Base-by-base conservation (phyloP, 2,888 invertebrate genomes). In the Papilio demoleus region DNA sequence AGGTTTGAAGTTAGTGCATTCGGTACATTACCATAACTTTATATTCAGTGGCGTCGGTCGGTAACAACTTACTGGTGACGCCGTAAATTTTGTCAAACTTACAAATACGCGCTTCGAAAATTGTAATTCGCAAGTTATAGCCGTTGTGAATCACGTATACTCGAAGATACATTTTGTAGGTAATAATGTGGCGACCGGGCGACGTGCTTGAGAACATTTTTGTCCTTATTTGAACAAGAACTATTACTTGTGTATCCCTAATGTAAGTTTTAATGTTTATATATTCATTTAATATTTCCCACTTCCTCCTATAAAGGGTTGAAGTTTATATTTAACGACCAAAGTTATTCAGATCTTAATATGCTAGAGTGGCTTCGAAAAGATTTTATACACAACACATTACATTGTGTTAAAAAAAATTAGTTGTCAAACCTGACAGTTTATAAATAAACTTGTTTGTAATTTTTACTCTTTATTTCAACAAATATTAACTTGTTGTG, bases 1-100 rank as follows among this genome's bases (percentile, higher is more conserved):
- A 87, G 85, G 83, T 86, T 80, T 83, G 73, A 80, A 87, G 85
- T 87, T 85, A 78, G 79, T 86, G 85, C 85, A 86, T 82, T 82
- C 50, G 65, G 61, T 76, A 79, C 81, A 92, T 91, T 90, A 87
- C 83, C 92, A 92, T 91, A 92, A 90, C 87, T 91, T 88, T 88
- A 87, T 84, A 91, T 91, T 87, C 90, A 88, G 86, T 83, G 86
- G 83, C 82, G 85, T 81, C 79, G 84, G 85, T 81, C 79, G 84
- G 82, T 83, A 85, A 81, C 81, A 86, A 89, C 83, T 90, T 84
- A 84, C 85, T 82, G 82, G 86, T 86, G 85, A 87, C 83, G 81
- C 87, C 90, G 87, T 92, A 92, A 92, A 92, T 92, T 88, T 79
- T 78, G 77, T 74, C 75, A 79, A 90, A 90, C 84, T 90, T 88